Evolutionary conservation across 53 echinoderm and acorn worm genomes (phyloP).

Genomic region (Mesocentrotus franciscanus): DNA sequence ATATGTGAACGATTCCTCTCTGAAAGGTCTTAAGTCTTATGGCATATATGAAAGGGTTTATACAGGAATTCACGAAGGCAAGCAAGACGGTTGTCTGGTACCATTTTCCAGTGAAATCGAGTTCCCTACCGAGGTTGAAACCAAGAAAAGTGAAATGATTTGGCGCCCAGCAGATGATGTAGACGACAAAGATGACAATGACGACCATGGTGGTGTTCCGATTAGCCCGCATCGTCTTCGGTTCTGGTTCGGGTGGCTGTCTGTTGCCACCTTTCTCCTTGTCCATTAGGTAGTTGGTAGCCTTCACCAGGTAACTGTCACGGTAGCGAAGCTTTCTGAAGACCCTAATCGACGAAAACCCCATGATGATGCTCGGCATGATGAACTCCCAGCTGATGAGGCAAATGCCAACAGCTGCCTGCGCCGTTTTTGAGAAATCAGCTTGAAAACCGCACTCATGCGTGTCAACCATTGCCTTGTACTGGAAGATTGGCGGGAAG

Average conservation of each 20-base stretch:
- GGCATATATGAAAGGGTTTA: conserved; percentile 87
- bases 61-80: conserved; percentile 84
- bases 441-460: conserved; percentile 60
- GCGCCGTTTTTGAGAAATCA: conserved; percentile 68
- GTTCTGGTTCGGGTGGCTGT: conserved; percentile 26
- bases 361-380: conserved; percentile 79
- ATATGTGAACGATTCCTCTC: conserved; percentile 69
- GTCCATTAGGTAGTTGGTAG: conserved; percentile 33
- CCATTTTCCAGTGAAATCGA: conserved; percentile 83
- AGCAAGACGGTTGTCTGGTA: conserved; percentile 87
- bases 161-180: conserved; percentile 91
- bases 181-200: conserved; percentile 80
- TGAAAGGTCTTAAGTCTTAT: conserved; percentile 83
- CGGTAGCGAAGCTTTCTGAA: conserved; percentile 71
- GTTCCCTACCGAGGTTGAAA: conserved; percentile 79
- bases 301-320: conserved; percentile 61
- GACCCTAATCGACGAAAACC: conserved; percentile 72
- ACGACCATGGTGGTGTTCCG: conserved; percentile 85
- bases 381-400: conserved; percentile 80
- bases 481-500: conserved; percentile 82
- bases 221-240: conserved; percentile 35
- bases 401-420: conserved; percentile 71
- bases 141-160: conserved; percentile 89
- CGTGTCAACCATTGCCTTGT: conserved; percentile 56
- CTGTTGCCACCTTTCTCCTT: neutral